Evolutionary conservation across 2,797 vertebrate species (phyloP).

Genomic region (Myotis myotis): DNA sequence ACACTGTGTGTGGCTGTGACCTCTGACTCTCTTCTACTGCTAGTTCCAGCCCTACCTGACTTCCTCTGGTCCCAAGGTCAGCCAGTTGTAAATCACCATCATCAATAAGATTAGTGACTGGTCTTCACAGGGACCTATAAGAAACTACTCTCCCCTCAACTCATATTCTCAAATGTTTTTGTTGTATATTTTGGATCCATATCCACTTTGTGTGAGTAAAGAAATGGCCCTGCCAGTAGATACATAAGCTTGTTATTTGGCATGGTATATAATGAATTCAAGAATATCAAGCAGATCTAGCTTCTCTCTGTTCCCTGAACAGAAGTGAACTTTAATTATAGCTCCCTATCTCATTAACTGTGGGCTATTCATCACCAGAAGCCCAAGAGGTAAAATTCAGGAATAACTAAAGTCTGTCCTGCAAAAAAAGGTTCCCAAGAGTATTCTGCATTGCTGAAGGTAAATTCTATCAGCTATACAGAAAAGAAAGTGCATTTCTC

Average conservation of each 20-base stretch:
- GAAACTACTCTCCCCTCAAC: not conserved
- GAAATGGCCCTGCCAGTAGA: not conserved
- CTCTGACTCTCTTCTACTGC: not conserved
- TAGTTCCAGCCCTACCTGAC: not conserved
- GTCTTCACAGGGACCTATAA: not conserved
- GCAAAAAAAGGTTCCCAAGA: not conserved
- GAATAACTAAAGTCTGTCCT: not conserved
- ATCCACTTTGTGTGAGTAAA: not conserved
- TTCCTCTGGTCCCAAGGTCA: not conserved
- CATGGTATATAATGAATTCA: not conserved
- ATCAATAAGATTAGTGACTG: not conserved
- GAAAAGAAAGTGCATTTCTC: not conserved
- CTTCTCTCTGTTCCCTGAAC: not conserved
- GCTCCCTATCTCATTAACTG: not conserved
- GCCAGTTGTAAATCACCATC: not conserved
- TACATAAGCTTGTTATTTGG: not conserved
- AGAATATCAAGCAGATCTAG: not conserved
- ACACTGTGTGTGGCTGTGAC: not conserved
- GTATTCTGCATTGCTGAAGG: not conserved
- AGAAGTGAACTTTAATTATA: not conserved
- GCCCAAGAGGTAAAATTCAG: not conserved
- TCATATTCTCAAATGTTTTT: not conserved
- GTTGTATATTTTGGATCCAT: not conserved
- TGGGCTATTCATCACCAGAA: not conserved
- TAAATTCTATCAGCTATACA: not conserved